phyloP scores from a whole-genome alignment of 2,797 vertebrate species.

The Labroides dimidiatus region DNA sequence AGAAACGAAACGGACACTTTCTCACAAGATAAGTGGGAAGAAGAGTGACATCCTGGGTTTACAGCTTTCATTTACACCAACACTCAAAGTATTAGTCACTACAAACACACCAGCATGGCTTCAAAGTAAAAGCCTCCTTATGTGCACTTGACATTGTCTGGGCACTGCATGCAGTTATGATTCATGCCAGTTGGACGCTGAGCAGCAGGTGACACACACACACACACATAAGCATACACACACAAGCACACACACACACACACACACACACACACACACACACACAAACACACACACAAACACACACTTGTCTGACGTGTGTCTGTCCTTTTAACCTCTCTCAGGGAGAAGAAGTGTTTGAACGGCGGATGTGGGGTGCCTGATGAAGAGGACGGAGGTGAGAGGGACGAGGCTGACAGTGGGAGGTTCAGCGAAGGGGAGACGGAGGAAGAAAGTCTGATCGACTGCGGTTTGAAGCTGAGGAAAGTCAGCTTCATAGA shows the following conservation, averaged over 20 bases:
- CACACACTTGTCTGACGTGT: conserved; percentile 32
- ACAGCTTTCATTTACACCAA: conserved; percentile 26
- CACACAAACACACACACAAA: not conserved
- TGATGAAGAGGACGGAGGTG: conserved; percentile 89
- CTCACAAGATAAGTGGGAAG: not conserved
- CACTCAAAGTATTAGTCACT: conserved; percentile 36
- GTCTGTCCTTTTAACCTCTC: conserved; percentile 19
- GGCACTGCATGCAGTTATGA: conserved; percentile 25
- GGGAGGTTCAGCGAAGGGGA: conserved; percentile 88
- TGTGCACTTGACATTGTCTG: conserved; percentile 27
- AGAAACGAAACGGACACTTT: conserved; percentile 9
- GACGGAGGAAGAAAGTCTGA: conserved; percentile 88
- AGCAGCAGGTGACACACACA: conserved; percentile 16
- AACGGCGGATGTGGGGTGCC: conserved; percentile 94
- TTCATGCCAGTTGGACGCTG: conserved; percentile 30
- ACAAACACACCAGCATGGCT: conserved; percentile 19
- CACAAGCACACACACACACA: not conserved
- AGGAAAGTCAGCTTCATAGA: conserved; percentile 97
- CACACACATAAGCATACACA: not conserved
- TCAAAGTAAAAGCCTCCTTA: conserved; percentile 33
- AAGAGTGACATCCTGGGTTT: conserved; percentile 11
- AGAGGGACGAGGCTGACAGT: conserved; percentile 85
- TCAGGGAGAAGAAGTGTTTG: conserved; percentile 90
- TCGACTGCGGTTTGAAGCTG: conserved; percentile 93
- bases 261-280: not conserved